Evolutionary conservation across 1,140 invertebrate genomes (phyloP), one percentile per base, ranked within the genome.

Genomic region (Stenopsyche tienmushanensis): DNA sequence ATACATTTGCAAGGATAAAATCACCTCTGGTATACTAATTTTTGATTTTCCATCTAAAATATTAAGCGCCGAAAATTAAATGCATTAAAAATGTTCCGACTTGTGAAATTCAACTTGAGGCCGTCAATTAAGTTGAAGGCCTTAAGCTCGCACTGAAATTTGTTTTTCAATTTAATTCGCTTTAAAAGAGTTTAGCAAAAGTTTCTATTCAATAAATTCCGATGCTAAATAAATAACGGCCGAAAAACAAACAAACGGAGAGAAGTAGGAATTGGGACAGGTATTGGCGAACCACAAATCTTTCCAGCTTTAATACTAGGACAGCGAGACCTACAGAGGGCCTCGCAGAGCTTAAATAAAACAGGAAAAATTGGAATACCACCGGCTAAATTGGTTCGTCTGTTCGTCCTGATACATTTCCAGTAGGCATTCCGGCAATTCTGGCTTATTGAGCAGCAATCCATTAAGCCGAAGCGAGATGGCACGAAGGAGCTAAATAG

Each of bases 281-380:
- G 62, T 64, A 64, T 64, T 64, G 49, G 62, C 23, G 45, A 45
- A 54, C 62, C 62, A 64, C 62, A 64, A 64, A 64, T 64, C 62
- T 64, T 42, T 64, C 24, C 18, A 41, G 49, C 17, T 42, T 49
- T 64, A 64, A 64, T 64, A 55, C 62, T 21, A n/a, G 23, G 25
- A 21, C 20, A 29, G 23, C 8, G 25, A 20, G 29, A 45, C 9
- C 23, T 21, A 45, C 21, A 60, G 29, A 23, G 17, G 18, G 26
- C 24, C 18, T 18, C 20, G 9, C n/a, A 25, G 25, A 49, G 45
- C 39, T 47, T 45, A 60, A 47, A 45, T 50, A 63, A 53, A 58
- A 58, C 39, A n/a, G 39, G 55, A 44, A 58, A 58, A 58, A 58
- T 58, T 53, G 60, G 50, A 63, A 63, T 52, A 53, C 45, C 59